Evolutionary conservation across 30 jellyfish, hydroid and myxozoan genomes (phyloP), one percentile per base, ranked within the genome.

Genomic region (Aurelia sp.): DNA sequence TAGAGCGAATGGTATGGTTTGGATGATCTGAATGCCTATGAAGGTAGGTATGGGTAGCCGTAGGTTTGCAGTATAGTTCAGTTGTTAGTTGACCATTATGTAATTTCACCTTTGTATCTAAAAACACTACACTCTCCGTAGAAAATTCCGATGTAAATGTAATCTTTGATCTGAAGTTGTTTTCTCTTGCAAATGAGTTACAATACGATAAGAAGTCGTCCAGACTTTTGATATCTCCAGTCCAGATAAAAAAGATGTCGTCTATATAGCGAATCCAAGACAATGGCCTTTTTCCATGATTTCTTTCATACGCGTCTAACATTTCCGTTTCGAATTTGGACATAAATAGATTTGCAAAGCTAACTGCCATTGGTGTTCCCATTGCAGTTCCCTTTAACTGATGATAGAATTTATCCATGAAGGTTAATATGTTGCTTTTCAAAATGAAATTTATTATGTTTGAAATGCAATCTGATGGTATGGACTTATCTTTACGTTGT

Each of bases 331-430:
- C 33, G 33, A 27, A 27, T 27, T 27, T 27, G 33, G 2, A 27
- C 33, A 27, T 27, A 27, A 27, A 27, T 0, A 27, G 33, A 27
- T 27, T 27, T 27, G 33, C 33, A 27, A 27, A 27, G 33, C 2
- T 27, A 27, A 27, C 33, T 27, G 33, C 33, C 33, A 68, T 18
- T 9, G 59, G 44, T 20, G 80, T 8, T 13, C 80, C 80, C 16
- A 33, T 68, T 22, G 80, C 80, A 8, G 80, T 68, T 20, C 80
- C 80, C 17, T 19, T 24, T 13, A 33, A 19, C 35, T 24, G 60
- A 18, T 18, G 44, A 33, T 20, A 68, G 80, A 8, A 20, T 24
- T 24, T 13, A 11, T 68, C 80, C 22, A 18, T 68, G 59, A 68
- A 68, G 15, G 33, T n/a, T 15, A 68, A 33, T 31, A 2, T 15